Evolutionary conservation across 2,113 vertebrate genomes (phyloP).

Genomic region (Lichenostomus cassidix): DNA sequence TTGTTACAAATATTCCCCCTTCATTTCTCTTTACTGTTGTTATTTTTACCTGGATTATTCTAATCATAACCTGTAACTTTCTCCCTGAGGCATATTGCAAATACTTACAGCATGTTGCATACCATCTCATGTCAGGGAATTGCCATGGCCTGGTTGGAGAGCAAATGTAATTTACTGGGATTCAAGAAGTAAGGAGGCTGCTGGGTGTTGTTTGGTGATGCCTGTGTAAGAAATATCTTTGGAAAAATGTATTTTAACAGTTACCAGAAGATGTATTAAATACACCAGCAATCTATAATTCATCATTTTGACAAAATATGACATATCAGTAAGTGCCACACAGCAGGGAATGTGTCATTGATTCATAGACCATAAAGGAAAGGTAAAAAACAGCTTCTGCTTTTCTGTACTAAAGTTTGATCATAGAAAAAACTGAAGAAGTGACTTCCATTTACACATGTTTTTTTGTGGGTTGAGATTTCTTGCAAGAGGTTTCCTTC

Average conservation of each 20-base stretch:
- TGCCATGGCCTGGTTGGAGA: not conserved
- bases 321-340: not conserved
- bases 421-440: not conserved
- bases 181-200: not conserved
- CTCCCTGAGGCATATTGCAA: not conserved
- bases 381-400: not conserved
- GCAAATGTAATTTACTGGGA: not conserved
- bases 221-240: fast-evolving
- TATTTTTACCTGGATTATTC: slow-evolving; percentile 1
- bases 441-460: fast-evolving
- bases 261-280: not conserved
- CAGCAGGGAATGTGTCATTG: not conserved
- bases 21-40: not conserved
- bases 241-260: not conserved
- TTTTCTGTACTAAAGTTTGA: not conserved
- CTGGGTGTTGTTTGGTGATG: not conserved
- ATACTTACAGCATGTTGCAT: not conserved
- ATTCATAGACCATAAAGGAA: not conserved
- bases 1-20: not conserved
- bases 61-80: not conserved
- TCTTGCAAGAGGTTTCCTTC: not conserved
- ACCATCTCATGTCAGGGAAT: not conserved
- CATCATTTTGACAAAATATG: not conserved
- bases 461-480: not conserved
- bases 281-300: not conserved